Evolutionary conservation across 37 sponge, comb jelly and placozoan species (phyloP).

Genomic region (Ianthella basta): DNA sequence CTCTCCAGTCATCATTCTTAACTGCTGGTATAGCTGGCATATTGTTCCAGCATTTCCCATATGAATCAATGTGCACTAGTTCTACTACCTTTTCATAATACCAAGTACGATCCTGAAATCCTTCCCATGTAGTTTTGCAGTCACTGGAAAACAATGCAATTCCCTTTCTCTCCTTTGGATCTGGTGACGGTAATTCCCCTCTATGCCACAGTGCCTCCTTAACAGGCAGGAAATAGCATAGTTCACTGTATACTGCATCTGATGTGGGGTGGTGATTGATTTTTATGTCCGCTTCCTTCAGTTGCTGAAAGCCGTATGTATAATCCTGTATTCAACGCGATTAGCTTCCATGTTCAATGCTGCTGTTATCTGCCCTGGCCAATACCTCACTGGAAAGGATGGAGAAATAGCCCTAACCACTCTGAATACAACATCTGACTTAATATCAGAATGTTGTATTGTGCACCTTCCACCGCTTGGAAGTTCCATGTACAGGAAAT

Average conservation of each 20-base stretch:
- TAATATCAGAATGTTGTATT: neutral
- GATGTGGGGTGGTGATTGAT: neutral
- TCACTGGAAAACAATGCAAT: neutral
- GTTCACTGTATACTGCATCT: neutral
- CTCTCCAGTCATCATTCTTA: neutral
- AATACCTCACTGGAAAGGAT: neutral
- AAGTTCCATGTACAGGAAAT: neutral
- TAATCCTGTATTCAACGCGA: neutral
- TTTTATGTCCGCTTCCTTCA: neutral
- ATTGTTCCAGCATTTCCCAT: constrained; percentile 18
- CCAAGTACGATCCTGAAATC: neutral
- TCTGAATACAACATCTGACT: constrained; percentile 1
- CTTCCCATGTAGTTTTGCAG: neutral
- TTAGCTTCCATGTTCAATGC: neutral
- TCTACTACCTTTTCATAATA: neutral
- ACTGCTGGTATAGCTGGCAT: no score
- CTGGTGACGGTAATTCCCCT: neutral
- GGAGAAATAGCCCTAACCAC: neutral
- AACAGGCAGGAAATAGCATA: neutral
- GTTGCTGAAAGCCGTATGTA: neutral
- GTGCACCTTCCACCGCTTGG: neutral
- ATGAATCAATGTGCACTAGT: constrained; percentile 7
- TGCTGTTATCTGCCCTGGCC: neutral
- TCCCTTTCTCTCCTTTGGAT: neutral
- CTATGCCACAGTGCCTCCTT: neutral